Base-by-base conservation (phyloP, 2,797 vertebrate genomes). In the Lagocephalus sceleratus region DNA sequence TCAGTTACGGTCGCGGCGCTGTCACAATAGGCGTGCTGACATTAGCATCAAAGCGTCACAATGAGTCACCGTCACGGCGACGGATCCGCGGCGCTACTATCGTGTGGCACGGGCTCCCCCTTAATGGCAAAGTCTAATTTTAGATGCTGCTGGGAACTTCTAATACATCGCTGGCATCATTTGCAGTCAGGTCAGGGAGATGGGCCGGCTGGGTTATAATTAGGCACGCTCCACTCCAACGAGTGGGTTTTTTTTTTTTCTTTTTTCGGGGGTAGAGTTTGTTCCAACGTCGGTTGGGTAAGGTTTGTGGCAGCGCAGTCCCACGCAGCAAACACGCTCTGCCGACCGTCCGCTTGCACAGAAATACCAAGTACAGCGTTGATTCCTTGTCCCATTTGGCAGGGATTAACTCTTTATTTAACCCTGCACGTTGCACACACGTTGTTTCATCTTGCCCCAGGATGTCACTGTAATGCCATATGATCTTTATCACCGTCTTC, bases 351-450 rank as follows among this genome's bases (percentile, higher is more conserved):
- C 23, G 23, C 23, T 71, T 78, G 75, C 59, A 39, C 68, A 51
- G 51, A 71, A 71, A 67, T 72, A 17, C 48, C 7, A 3, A 21
- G 66, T 40, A 62, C 54, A 19, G 62, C 53, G 70, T 17, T 77
- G 72, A 75, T 60, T 63, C 68, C 51, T 58, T 51, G 63, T 60
- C 73, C 74, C 68, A 81, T 81, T 79, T 82, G 73, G 75, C 52
- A 63, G 59, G 63, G 78, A 69, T 83, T 72, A 73, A 60, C 41
- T 54, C 53, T 48, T 71, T 73, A 58, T 57, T 60, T 73, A 75
- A 72, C 58, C 16, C 50, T 20, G 52, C 60, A 52, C 59, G 47
- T 66, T 21, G 43, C 17, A 20, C 19, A 19, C 15, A 3, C n/a
- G 11, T 35, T 39, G 29, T 20, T 45, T 38, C 25, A 14, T 50